Evolutionary conservation across 1,140 invertebrate genomes (phyloP), one percentile per base, ranked within the genome.

Genomic region (Thrips palmi): DNA sequence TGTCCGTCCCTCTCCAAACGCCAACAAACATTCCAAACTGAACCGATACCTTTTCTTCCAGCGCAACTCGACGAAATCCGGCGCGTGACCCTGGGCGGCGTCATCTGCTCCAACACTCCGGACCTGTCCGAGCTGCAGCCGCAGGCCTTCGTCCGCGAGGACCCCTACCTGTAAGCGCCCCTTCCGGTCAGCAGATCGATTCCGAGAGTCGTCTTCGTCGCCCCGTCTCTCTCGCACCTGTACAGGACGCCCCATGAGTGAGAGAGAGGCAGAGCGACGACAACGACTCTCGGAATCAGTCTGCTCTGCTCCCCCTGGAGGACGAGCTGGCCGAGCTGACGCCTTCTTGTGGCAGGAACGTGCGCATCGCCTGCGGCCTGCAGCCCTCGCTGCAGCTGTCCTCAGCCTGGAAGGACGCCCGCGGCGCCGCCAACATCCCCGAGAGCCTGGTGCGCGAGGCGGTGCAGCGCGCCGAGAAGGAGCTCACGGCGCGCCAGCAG

Each of bases 51-150:
- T 47, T 43, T n/a, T 7, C 27, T 51, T 51, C 49, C 68, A 38
- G 74, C 76, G 33, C 93, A 98, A 57, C 60, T 98, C 1, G 66
- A 71, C 32, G 84, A 92, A 45, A 76, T 97, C 25, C 69, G 83
- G 41, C 85, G 86, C 54, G 71, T 78, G 0, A 76, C 75, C 1
- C 56, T 96, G 1, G 74, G 84, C 1, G 72, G 81, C 8, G 61
- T 94, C 1, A 59, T 96, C 1, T 97, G 91, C 52, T 70, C 77
- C 18, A 87, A 89, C 50, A 71, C 74, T 6, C 62, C 77, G 44
- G 59, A 64, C 42, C 44, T 85, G 23, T 56, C 69, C 0, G 68
- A 60, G 20, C 67, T 82, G 10, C 80, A 84, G 49, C 77, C 78
- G 0, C 83, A 83, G 55, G 82, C 86, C 0, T 91, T 97, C 50